Conservation (phyloP, 2,797 vertebrate species). For the Aratinga solstitialis region DNA sequence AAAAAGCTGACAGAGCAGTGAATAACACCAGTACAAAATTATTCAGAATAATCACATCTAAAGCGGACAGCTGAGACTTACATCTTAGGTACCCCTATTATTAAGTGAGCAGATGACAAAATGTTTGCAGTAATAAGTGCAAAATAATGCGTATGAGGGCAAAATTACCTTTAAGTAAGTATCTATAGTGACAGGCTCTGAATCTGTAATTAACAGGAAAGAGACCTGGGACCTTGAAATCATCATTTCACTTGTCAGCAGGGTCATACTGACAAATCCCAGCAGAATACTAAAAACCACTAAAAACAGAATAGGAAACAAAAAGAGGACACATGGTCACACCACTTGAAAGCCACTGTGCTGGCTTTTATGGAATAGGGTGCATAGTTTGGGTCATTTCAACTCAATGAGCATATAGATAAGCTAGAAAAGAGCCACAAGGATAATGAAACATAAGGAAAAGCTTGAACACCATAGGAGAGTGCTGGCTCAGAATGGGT, state of each 20-base stretch:
- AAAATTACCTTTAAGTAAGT: not conserved
- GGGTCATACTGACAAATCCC: not conserved
- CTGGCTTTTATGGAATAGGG: not conserved
- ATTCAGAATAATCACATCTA: not conserved
- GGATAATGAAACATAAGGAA: not conserved
- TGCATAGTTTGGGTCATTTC: not conserved
- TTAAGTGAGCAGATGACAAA: conserved; percentile 7
- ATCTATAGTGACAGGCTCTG: not conserved
- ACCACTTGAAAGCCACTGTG: not conserved
- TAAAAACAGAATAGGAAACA: not conserved
- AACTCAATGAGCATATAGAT: not conserved
- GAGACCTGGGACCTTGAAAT: not conserved
- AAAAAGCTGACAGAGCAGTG: not conserved
- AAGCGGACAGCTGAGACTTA: not conserved
- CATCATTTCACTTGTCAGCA: not conserved
- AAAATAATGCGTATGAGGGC: not conserved
- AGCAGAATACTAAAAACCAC: not conserved
- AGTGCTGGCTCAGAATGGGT: not conserved
- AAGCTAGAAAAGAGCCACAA: not conserved
- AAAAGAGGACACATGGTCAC: not conserved
- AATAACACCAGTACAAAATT: not conserved
- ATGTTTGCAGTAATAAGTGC: not conserved
- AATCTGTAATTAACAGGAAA: not conserved
- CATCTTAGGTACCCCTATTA: not conserved
- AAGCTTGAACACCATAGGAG: not conserved